Percentiles rank a stretch among this genome's conserved stretches.
Conservation (phyloP, 1,140 invertebrate genomes). For the Aphelinus certus region DNA sequence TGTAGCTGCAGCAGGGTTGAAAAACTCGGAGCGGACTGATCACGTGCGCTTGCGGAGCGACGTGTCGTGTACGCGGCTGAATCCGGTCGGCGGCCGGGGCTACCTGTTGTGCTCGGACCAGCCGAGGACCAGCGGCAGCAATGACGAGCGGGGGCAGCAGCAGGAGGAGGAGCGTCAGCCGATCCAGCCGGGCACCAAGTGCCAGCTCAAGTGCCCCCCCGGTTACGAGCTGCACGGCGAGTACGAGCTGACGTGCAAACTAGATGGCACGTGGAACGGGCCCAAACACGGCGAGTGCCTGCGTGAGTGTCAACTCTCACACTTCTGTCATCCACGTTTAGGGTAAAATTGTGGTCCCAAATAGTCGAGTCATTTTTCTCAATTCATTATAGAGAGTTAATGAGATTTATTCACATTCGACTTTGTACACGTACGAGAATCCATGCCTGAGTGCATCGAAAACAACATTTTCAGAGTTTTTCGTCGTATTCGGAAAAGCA, state of each 20-base stretch:
- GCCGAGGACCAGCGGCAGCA: background rate
- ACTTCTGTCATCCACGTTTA: background rate
- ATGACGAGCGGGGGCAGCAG: background rate
- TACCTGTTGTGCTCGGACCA: conserved; percentile 58
- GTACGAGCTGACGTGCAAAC: conserved; percentile 60
- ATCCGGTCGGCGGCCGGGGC: conserved; percentile 54
- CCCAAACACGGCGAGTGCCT: conserved; percentile 62
- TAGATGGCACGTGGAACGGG: conserved; percentile 62
- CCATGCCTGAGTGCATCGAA: too few species aligned
- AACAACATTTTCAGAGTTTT: background rate
- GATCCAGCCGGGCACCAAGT: conserved; percentile 63
- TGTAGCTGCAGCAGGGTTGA: too few species aligned
- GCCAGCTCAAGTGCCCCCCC: conserved; percentile 61
- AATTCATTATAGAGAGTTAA: too few species aligned
- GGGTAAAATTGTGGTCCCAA: too few species aligned
- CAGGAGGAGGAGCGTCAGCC: conserved; percentile 17
- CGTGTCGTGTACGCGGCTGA: conserved; percentile 55
- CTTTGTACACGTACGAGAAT: too few species aligned
- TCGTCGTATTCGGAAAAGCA: background rate
- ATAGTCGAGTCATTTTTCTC: too few species aligned
- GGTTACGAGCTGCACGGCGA: conserved; percentile 62
- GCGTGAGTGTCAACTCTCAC: conserved; percentile 52
- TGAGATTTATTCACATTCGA: too few species aligned
- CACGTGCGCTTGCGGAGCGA: background rate
- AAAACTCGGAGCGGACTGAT: too few species aligned